Percentiles rank a stretch among this genome's conserved stretches.
Evolutionary conservation across 2,888 invertebrate species (phyloP).

Genomic region (Cecidostiba fungosa): DNA sequence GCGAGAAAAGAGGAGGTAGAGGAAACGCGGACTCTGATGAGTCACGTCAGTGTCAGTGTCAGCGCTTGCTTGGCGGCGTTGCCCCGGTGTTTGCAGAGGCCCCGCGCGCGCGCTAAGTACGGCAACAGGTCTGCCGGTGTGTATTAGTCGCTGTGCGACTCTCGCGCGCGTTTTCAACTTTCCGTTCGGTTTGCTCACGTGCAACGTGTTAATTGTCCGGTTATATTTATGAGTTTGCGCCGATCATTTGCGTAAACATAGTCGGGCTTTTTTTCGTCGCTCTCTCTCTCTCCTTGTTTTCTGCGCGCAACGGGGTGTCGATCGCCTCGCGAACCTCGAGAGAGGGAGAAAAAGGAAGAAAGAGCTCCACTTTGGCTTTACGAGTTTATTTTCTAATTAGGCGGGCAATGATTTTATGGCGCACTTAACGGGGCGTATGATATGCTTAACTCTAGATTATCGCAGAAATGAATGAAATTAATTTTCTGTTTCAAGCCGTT

Average conservation of each 20-base stretch:
- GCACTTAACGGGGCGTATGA: not conserved
- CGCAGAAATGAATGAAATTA: not conserved
- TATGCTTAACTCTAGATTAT: not conserved
- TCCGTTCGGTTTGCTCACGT: constrained; percentile 61
- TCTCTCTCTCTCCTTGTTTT: constrained; percentile 17
- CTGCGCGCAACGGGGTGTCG: not conserved
- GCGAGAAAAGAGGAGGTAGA: constrained; percentile 13
- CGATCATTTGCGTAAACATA: constrained; percentile 73
- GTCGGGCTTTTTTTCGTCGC: constrained; percentile 18
- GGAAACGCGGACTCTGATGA: constrained; percentile 55
- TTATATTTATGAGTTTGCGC: constrained; percentile 74
- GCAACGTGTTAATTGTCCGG: constrained; percentile 72
- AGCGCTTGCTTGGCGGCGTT: constrained; percentile 28
- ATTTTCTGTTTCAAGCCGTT: not conserved
- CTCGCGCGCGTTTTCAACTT: constrained; percentile 47
- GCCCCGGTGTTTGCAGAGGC: constrained; percentile 22
- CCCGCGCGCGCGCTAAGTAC: constrained; percentile 53
- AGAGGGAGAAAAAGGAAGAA: not conserved
- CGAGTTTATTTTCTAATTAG: constrained; percentile 12
- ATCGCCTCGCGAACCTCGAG: not conserved
- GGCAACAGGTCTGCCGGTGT: constrained; percentile 56
- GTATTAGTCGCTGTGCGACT: constrained; percentile 18
- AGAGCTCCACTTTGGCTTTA: not conserved
- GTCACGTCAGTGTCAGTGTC: constrained; percentile 65
- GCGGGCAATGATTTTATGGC: not conserved